phyloP scores from a whole-genome alignment of 2,797 vertebrate species.

The Myotis vivesi region DNA sequence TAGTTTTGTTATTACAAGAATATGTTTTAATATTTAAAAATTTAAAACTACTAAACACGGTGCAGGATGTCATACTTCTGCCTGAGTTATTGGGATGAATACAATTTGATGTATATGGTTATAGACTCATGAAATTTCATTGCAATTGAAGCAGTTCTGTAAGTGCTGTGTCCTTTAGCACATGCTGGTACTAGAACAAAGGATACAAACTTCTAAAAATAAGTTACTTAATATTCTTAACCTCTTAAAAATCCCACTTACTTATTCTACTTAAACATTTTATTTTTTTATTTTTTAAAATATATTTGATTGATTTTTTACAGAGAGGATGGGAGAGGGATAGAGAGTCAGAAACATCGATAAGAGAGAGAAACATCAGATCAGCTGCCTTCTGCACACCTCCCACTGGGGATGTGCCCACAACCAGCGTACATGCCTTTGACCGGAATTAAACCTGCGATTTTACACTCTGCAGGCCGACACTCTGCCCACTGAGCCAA shows the following conservation, averaged over 20 bases:
- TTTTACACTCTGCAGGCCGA: no score
- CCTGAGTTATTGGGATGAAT: neutral
- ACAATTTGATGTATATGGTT: neutral
- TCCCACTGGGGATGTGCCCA: no score
- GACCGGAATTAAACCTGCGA: no score
- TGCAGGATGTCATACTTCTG: neutral
- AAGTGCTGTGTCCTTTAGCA: neutral
- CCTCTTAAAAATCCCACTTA: neutral
- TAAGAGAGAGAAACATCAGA: no score
- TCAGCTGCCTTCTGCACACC: no score
- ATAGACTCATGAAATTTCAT: neutral
- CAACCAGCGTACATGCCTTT: no score
- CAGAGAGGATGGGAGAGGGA: no score
- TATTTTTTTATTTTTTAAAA: no score
- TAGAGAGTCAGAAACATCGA: no score
- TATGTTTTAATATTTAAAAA: neutral
- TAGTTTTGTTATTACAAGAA: neutral
- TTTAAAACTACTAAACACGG: neutral
- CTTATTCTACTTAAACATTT: neutral
- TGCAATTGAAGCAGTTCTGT: slow-evolving; percentile 6
- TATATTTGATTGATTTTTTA: no score
- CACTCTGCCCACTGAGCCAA: no score
- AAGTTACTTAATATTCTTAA: neutral
- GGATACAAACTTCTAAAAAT: neutral
- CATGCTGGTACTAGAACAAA: neutral